phyloP scores from a whole-genome alignment of 2,888 invertebrate species.

The Troides helena region DNA sequence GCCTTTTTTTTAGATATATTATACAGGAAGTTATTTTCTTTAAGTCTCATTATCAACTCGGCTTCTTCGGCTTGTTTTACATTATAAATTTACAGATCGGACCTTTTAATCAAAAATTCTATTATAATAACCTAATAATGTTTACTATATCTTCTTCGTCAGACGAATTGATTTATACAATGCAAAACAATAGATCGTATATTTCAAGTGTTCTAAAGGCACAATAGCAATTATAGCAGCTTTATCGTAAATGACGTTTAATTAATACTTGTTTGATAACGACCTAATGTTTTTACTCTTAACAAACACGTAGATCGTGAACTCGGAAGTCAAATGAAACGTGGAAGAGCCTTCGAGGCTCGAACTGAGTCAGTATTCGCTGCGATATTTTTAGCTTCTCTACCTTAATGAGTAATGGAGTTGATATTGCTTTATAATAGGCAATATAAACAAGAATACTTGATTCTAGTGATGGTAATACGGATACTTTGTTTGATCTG shows the following conservation, averaged over 20 bases:
- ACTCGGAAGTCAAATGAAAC: conserved; percentile 36
- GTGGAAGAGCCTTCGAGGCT: conserved; percentile 36
- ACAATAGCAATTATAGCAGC: background rate
- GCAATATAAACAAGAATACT: conserved; percentile 15
- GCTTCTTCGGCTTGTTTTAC: no score
- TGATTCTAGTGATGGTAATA: background rate
- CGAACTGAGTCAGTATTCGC: conserved; percentile 32
- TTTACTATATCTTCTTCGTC: no score
- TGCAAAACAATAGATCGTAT: background rate
- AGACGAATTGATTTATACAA: background rate
- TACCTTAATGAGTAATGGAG: conserved; percentile 26
- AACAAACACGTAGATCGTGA: conserved; percentile 31
- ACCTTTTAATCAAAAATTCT: no score
- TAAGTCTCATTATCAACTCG: no score
- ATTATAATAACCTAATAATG: no score
- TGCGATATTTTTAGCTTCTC: conserved; percentile 26
- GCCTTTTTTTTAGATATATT: no score
- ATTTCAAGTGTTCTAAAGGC: background rate
- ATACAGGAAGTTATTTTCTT: no score
- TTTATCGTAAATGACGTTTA: conserved; percentile 1
- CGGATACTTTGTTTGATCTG: background rate
- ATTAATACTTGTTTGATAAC: conserved; percentile 4
- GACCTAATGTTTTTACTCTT: conserved; percentile 12
- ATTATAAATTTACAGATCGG: no score
- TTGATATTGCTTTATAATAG: conserved; percentile 22